phyloP scores from a whole-genome alignment of 1,140 invertebrate genomes.

The Marisa cornuarietis region DNA sequence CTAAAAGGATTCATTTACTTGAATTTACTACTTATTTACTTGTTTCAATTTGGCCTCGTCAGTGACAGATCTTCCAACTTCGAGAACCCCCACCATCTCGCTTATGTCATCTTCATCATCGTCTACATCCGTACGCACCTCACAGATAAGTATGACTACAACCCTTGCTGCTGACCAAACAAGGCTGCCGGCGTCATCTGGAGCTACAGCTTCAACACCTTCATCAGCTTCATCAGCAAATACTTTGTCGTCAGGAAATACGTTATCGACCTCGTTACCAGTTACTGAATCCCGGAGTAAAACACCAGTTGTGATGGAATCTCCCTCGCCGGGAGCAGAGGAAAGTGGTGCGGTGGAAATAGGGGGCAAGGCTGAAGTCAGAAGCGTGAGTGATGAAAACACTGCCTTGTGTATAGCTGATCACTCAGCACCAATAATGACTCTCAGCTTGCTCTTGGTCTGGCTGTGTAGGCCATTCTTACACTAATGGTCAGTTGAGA shows the following conservation, averaged over 20 bases:
- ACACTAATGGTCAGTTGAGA: not conserved
- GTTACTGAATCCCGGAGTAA: not conserved
- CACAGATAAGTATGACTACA: conserved; percentile 8
- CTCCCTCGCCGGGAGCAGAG: not conserved
- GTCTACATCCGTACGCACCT: not conserved
- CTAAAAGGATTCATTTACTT: not conserved
- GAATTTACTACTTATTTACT: no score
- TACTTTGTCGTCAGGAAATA: not conserved
- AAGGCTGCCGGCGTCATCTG: not conserved
- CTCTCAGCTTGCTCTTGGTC: not conserved
- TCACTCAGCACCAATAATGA: not conserved
- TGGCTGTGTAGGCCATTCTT: not conserved
- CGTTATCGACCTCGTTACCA: not conserved
- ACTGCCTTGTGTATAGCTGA: not conserved
- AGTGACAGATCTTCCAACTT: not conserved
- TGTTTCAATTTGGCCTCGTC: not conserved
- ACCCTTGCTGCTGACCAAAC: not conserved
- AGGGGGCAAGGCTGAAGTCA: not conserved
- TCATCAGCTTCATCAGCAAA: not conserved
- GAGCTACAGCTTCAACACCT: not conserved
- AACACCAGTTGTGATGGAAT: not conserved
- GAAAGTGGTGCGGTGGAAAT: not conserved
- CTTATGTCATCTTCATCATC: not conserved
- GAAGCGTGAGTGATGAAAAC: not conserved
- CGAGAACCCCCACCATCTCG: not conserved